Conservation (phyloP, 1,140 invertebrate species). For the Arctopsyche grandis region DNA sequence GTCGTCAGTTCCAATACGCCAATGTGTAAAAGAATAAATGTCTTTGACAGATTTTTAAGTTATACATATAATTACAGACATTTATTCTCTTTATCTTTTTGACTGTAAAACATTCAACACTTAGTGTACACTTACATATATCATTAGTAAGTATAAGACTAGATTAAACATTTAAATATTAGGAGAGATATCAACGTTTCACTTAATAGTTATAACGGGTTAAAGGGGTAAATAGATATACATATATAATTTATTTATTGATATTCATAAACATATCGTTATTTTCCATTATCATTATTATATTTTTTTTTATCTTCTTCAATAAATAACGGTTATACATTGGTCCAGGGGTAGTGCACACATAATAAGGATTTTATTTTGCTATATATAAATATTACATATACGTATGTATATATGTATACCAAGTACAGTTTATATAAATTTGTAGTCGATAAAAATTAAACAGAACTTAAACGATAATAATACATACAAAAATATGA, state of each 20-base stretch:
- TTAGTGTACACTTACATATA: slow-evolving; percentile 25
- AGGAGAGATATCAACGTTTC: slow-evolving; percentile 26
- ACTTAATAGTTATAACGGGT: slow-evolving; percentile 19
- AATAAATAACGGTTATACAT: slow-evolving; percentile 24
- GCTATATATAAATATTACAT: slow-evolving; percentile 10
- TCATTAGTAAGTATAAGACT: slow-evolving; percentile 13
- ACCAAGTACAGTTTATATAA: slow-evolving; percentile 17
- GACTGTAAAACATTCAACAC: slow-evolving; percentile 34
- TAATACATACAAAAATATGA: slow-evolving; percentile 22
- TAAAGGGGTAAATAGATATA: slow-evolving; percentile 21
- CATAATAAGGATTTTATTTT: slow-evolving; percentile 25
- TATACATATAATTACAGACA: neutral
- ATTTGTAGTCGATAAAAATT: neutral
- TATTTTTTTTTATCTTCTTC: slow-evolving; percentile 7
- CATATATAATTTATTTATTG: slow-evolving; percentile 29
- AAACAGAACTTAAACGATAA: neutral
- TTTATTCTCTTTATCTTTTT: slow-evolving; percentile 18
- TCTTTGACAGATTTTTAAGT: neutral
- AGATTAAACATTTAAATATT: slow-evolving; percentile 34
- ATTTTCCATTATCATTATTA: slow-evolving; percentile 16
- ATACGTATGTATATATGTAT: too few species aligned
- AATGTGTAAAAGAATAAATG: slow-evolving; percentile 25
- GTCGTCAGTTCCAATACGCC: slow-evolving; percentile 33
- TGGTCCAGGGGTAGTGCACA: slow-evolving; percentile 33
- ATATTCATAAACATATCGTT: slow-evolving; percentile 9